Evolutionary conservation across 2,113 vertebrate genomes (phyloP), one percentile per base, ranked within the genome.

Genomic region (Oxygymnocypris stewartii): DNA sequence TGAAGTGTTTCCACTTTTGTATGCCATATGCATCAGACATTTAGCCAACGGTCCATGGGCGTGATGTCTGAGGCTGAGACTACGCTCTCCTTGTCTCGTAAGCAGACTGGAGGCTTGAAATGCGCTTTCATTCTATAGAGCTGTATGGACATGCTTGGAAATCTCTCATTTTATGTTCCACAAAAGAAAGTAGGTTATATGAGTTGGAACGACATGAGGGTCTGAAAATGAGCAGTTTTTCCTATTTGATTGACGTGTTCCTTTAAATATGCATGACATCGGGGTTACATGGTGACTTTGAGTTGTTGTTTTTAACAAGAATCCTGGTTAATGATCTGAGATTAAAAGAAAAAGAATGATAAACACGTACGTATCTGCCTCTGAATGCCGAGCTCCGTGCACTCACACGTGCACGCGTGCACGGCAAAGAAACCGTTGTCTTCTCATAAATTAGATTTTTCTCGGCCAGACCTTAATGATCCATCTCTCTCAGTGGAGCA

Each of bases 391-490:
- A 71, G 80, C 80, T 35, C 44, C 7, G 4, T 16, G 25, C n/a
- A 14, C 59, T 16, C n/a, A 69, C 81, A 47, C 18, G 11, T 84
- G 65, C 69, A 18, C 31, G 49, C 28, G 23, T 47, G 40, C 69
- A 84, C 74, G n/a, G n/a, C 82, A 84, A 84, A 84, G 69, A 84
- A 57, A 54, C 44, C 65, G 81, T 84, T 84, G 82, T 84, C 82
- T 84, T 84, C 49, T 59, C 82, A 73, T 84, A 84, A 84, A 84
- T 84, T 67, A 84, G 82, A 84, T 84, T 84, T 84, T 84, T 49
- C 67, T 57, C 47, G 31, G 82, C 82, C 69, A 57, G 82, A 74
- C 82, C 49, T 84, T 84, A 84, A 84, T 84, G 82, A 84, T 84
- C 82, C 82, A 74, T 84, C 67, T 71, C 82, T 74, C 69, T 84